Evolutionary conservation across 1,140 invertebrate species (phyloP).

Genomic region (Pteromalus puparum): DNA sequence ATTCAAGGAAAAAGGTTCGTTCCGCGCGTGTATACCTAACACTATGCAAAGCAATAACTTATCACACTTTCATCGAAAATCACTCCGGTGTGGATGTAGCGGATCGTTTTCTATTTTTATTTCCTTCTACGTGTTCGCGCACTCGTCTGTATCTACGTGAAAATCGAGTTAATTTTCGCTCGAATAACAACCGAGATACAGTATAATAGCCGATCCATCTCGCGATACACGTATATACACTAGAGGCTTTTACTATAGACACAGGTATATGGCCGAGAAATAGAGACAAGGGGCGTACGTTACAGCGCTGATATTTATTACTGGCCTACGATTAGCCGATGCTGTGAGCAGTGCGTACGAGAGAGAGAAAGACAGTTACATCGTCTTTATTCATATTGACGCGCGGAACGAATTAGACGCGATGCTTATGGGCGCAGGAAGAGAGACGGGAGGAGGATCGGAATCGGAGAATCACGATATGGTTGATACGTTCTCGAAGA

Average conservation of each 20-base stretch:
- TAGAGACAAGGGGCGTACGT: background rate
- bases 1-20: slow-evolving; percentile 16
- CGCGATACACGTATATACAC: background rate
- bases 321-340: background rate
- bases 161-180: background rate
- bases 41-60: slow-evolving; percentile 31
- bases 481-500: background rate
- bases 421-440: background rate
- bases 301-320: background rate
- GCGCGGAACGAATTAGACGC: background rate
- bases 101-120: background rate
- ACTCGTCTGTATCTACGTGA: background rate
- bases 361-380: background rate
- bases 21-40: background rate
- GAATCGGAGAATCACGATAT: background rate
- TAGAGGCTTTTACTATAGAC: background rate
- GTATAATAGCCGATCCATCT: background rate
- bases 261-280: background rate
- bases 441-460: slow-evolving; percentile 6
- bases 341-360: background rate
- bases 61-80: slow-evolving; percentile 35
- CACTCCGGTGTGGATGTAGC: background rate
- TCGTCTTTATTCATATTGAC: slow-evolving; percentile 9
- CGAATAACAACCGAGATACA: background rate
- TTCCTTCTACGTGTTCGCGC: background rate